Base-by-base conservation (phyloP, 1,140 invertebrate genomes). In the Agrilus planipennis region DNA sequence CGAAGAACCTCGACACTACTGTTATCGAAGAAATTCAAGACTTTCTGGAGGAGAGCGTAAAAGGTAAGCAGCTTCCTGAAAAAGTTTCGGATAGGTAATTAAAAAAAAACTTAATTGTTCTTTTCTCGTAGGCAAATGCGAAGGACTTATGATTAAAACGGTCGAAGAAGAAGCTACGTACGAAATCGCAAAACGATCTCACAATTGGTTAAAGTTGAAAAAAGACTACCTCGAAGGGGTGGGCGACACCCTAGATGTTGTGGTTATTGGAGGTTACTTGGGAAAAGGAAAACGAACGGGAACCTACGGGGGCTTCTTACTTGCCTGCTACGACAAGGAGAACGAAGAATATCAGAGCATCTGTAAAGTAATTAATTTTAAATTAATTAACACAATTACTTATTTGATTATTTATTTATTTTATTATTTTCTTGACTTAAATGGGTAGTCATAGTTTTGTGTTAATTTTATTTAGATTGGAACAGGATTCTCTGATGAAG, bases 141-240 rank as follows among this genome's bases (percentile, higher is more conserved):
- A 99, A 70, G 95, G 96, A 9, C 68, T 99, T 6, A 99, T 99
- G 95, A 88, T 99, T 1, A 99, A 99, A 69, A 92, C 92, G 0
- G 65, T 99, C 22, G 79, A 89, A 52, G 76, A 81, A 41, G 83
- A 95, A 55, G 89, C 95, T 1, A 89, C 87, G 0, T 99, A 99
- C 67, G 94, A 99, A 71, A 97, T 99, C 53, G 93, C 94, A 0
- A 93, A 95, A 60, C 68, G 96, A 28, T 98, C 93, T 0, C 77
- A 84, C 44, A 98, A 97, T 64, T 98, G 94, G 94, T 66, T 97
- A 2, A 98, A 98, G 74, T 60, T 98, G 30, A 98, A 99, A 62
- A 98, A 98, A 61, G 93, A 97, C 71, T 97, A 98, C 68, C 66
- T 98, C 40, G 90, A 96, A 20, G 89, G 90, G 30, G 81, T 90